Percentiles rank a stretch among this genome's conserved stretches.
Evolutionary conservation across 1,140 invertebrate species (phyloP).

Genomic region (Dolichoris vasculosae): DNA sequence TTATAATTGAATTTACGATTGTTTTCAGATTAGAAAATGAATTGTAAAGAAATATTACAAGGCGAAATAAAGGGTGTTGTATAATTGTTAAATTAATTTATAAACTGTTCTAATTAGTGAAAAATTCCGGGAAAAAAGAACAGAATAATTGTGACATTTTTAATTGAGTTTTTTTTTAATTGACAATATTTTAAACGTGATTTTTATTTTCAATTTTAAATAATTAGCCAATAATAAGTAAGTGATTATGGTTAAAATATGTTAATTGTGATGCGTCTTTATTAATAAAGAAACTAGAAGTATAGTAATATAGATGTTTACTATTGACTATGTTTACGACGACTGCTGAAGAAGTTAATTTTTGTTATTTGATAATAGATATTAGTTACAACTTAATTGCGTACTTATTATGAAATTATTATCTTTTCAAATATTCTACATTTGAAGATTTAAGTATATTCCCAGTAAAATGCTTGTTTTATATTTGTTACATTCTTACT

Average conservation of each 20-base stretch:
- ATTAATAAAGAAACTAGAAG: neutral
- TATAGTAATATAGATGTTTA: neutral
- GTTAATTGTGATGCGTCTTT: neutral
- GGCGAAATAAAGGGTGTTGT: neutral
- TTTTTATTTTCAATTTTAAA: neutral
- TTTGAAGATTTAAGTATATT: neutral
- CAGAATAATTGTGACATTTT: neutral
- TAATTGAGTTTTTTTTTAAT: slow-evolving; percentile 15
- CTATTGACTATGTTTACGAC: neutral
- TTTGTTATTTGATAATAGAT: neutral
- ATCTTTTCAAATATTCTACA: neutral
- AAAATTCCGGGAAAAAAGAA: neutral
- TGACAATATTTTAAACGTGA: neutral
- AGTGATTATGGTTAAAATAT: neutral
- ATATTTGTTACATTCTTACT: too few species aligned
- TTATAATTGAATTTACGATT: neutral
- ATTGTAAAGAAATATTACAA: slow-evolving; percentile 14
- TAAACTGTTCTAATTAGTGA: neutral
- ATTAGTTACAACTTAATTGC: neutral
- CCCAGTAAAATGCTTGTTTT: neutral
- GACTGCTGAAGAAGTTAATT: neutral
- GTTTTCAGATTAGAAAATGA: slow-evolving; percentile 36
- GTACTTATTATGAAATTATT: neutral
- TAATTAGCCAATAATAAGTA: neutral
- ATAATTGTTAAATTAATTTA: slow-evolving; percentile 19